These are phyloP conservation scores for Manis pentadactyla DNA, from an alignment of 2,797 vertebrate genomes.

Conservation along the genomic window DNA sequence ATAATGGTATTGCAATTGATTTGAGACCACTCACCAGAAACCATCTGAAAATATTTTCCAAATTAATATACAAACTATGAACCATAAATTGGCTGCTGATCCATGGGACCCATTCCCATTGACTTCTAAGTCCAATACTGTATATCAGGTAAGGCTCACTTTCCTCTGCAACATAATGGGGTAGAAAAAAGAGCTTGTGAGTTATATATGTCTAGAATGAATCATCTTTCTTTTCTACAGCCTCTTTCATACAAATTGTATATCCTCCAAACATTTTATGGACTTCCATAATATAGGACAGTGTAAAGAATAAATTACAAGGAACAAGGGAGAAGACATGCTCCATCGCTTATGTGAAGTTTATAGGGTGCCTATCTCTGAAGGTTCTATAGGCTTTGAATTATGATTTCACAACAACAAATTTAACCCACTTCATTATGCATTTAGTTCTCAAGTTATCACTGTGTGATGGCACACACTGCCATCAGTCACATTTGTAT, in stretches of 20 bases:
- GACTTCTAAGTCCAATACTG: constrained; percentile 66
- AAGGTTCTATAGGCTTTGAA: neutral
- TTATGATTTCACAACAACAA: neutral
- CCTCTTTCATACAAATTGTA: constrained; percentile 71
- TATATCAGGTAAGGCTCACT: constrained; percentile 61
- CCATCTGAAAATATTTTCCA: constrained; percentile 64
- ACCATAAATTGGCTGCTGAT: constrained; percentile 53
- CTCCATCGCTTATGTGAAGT: constrained; percentile 2
- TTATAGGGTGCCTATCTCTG: neutral
- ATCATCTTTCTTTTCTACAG: constrained; percentile 78
- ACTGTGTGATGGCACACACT: neutral
- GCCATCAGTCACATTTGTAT: neutral
- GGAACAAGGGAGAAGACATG: constrained; percentile 36
- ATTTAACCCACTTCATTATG: constrained; percentile 29
- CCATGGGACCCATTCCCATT: constrained; percentile 49
- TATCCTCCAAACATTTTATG: constrained; percentile 60
- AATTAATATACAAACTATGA: constrained; percentile 72
- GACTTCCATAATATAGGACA: constrained; percentile 40
- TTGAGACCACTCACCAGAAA: constrained; percentile 58
- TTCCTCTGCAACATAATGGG: constrained; percentile 25
- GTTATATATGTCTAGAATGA: constrained; percentile 72
- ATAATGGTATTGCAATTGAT: constrained; percentile 63
- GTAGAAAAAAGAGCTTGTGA: neutral
- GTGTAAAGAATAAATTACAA: constrained; percentile 60
- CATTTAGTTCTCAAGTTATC: constrained; percentile 42